Percentiles rank a stretch among this genome's conserved stretches.
These are phyloP conservation scores for Drosophila hydei DNA, from an alignment of 1,140 invertebrate species.

Conservation along the genomic window DNA sequence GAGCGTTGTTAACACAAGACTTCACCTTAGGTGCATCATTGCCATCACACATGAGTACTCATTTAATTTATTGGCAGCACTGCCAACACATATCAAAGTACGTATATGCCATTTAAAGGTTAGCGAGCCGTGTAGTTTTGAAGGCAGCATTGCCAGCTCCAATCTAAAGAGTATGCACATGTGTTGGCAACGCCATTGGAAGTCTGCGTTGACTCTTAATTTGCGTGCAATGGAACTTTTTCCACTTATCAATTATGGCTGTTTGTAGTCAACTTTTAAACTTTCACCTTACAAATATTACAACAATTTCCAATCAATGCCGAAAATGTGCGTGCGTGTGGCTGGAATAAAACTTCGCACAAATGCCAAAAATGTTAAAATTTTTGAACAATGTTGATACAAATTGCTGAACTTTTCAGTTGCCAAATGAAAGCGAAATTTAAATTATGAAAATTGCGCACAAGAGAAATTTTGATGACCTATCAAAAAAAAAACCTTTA, in stretches of 20 bases:
- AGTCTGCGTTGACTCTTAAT: not conserved
- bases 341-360: conserved; percentile 38
- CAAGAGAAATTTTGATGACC: conserved; percentile 23
- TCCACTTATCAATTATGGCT: conserved; percentile 41
- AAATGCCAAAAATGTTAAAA: conserved; percentile 20
- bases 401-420: conserved; percentile 20
- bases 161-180: not conserved
- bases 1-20: too few relatives aligned
- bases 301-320: conserved; percentile 49
- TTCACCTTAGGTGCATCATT: not conserved
- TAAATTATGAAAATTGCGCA: conserved; percentile 11
- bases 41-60: not conserved
- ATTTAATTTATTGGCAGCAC: not conserved
- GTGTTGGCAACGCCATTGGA: conserved; percentile 16
- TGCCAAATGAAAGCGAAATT: conserved; percentile 3
- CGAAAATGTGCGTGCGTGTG: conserved; percentile 6
- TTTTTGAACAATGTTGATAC: conserved; percentile 14
- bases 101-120: too few relatives aligned
- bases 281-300: conserved; percentile 22
- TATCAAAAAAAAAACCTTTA: conserved; percentile 22
- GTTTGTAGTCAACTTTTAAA: conserved; percentile 46
- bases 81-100: too few relatives aligned
- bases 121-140: too few relatives aligned
- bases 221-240: conserved; percentile 31
- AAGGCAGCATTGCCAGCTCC: conserved; percentile 2